A percentile compares a stretch with the other conserved stretches of the same genome.
Conservation (phyloP, 2,797 vertebrate species). For the Tragopan temminckii region DNA sequence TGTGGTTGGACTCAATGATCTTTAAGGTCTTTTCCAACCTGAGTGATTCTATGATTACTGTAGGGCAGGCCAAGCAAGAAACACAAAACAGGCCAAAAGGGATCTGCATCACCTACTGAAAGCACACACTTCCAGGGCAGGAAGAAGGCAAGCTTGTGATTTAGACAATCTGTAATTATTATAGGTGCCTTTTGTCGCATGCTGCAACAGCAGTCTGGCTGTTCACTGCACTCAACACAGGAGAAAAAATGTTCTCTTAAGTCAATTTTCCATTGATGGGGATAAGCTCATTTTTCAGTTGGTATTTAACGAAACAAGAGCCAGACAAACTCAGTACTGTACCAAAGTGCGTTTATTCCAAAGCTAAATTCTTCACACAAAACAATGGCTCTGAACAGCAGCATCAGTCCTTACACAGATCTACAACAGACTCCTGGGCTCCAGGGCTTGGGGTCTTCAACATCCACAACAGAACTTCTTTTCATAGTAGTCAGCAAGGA, state of each 20-base stretch:
- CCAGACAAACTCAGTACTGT: background rate
- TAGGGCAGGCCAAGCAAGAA: background rate
- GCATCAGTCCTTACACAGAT: background rate
- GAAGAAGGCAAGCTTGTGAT: background rate
- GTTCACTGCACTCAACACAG: background rate
- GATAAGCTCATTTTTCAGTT: background rate
- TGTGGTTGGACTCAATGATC: too few species aligned
- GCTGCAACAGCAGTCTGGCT: background rate
- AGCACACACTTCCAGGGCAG: background rate
- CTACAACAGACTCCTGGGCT: background rate
- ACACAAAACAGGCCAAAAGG: background rate
- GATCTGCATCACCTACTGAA: background rate
- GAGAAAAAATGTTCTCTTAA: background rate
- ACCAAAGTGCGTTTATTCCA: conserved; percentile 47
- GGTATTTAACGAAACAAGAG: conserved; percentile 9
- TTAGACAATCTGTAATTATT: background rate
- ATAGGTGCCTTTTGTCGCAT: background rate
- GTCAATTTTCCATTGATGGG: background rate
- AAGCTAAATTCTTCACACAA: conserved; percentile 14
- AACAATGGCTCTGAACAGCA: background rate
- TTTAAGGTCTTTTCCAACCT: too few species aligned
- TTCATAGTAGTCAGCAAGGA: background rate
- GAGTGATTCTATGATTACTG: background rate
- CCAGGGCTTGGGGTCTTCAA: background rate
- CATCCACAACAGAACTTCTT: background rate